Evolutionary conservation across 2,113 vertebrate genomes (phyloP).

Genomic region (Notechis scutatus): DNA sequence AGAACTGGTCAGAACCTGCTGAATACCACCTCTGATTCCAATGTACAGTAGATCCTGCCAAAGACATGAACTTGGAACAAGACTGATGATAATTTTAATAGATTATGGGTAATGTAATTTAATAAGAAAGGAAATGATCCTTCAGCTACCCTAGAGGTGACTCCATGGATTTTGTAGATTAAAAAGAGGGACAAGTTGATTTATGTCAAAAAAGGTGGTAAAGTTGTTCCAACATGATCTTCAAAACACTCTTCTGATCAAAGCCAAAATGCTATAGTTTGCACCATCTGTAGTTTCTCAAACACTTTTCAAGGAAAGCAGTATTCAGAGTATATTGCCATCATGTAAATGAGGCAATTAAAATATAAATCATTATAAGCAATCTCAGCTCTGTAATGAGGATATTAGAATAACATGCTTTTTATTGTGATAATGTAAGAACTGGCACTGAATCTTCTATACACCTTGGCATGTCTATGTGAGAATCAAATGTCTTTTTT

Average conservation of each 20-base stretch:
- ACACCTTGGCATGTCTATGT: not conserved
- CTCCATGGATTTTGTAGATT: not conserved
- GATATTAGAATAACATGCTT: not conserved
- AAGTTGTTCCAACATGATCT: not conserved
- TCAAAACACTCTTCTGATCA: not conserved
- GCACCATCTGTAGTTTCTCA: not conserved
- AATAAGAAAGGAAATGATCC: not conserved
- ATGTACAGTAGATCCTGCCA: not conserved
- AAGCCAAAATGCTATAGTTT: not conserved
- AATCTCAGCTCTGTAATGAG: not conserved
- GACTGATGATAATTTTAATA: not conserved
- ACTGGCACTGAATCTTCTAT: not conserved
- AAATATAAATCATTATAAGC: not conserved
- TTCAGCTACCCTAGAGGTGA: not conserved
- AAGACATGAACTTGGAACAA: not conserved
- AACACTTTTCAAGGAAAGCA: not conserved
- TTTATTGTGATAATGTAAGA: not conserved
- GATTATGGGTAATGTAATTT: not conserved
- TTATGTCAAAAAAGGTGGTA: not conserved
- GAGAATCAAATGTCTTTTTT: not conserved
- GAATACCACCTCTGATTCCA: not conserved
- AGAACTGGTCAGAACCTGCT: too few species aligned
- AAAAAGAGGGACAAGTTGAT: not conserved
- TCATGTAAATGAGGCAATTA: not conserved
- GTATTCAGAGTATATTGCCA: not conserved